Evolutionary conservation across 2,797 vertebrate genomes (phyloP), one percentile per base, ranked within the genome.

Genomic region (Phyllotis vaccarum): DNA sequence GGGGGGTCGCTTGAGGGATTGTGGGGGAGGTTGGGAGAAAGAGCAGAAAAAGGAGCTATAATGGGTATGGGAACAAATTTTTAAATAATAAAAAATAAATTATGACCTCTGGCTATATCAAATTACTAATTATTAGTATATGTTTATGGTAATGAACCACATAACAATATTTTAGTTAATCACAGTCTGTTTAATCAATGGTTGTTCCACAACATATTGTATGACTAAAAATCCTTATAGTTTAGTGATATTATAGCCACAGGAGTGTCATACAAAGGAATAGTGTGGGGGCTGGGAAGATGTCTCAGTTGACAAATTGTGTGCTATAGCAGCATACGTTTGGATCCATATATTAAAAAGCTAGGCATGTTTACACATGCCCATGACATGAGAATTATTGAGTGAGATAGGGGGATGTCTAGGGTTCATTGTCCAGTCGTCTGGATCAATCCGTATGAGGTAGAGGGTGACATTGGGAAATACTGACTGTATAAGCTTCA

Each of bases 211-310:
- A 27, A 29, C 0, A 56, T 27, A 43, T n/a, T 40, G 22, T 27
- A 2, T 37, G 54, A 29, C 46, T 31, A 14, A 74, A n/a, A 46
- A n/a, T 49, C 37, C 16, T 31, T 21, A 37, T 83, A 17, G 27
- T 17, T 58, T 29, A 22, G 56, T 19, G 40, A 27, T 91, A 16
- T 34, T 60, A 14, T 46, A 85, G 17, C 17, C 13, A 34, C 52
- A 31, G 11, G 24, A 68, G 49, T 86, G 31, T 19, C 14, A 17
- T 16, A n/a, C 24, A 52, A n/a, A 86, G 37, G 19, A 27, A 54
- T 37, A 54, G 49, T 10, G 10, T 1, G 1, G 1, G 5, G 60
- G 10, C 16, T 27, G 5, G n/a, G 3, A 81, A 49, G 11, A n/a
- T 29, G 14, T 17, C 29, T 83, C 17, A 64, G 81, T 22, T 85